Percentiles rank a stretch among this genome's conserved stretches.
Evolutionary conservation across 2,797 vertebrate species (phyloP).

Genomic region (Leptodactylus fallax): DNA sequence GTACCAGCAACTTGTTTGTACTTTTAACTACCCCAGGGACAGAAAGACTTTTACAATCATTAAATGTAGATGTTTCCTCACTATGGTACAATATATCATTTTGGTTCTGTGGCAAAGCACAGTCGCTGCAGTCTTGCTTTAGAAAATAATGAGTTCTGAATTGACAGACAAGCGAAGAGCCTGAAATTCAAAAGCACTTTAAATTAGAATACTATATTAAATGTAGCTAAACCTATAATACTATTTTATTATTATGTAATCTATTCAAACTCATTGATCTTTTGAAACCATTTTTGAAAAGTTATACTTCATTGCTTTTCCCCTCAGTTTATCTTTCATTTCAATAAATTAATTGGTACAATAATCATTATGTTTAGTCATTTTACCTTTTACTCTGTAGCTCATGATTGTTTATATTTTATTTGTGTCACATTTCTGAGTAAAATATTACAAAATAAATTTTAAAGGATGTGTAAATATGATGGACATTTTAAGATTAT

Average conservation of each 20-base stretch:
- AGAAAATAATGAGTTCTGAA: conserved; percentile 43
- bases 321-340: no score
- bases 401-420: not conserved
- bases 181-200: not conserved
- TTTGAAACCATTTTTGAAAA: no score
- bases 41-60: conserved; percentile 57
- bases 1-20: conserved; percentile 58
- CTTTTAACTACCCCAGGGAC: conserved; percentile 54
- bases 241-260: not conserved
- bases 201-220: conserved; percentile 20
- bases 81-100: conserved; percentile 41
- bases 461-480: no score
- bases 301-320: no score
- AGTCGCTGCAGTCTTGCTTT: conserved; percentile 20
- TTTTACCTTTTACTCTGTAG: not conserved
- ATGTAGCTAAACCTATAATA: not conserved
- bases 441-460: no score
- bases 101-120: conserved; percentile 37
- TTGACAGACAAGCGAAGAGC: conserved; percentile 30
- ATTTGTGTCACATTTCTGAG: not conserved
- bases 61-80: conserved; percentile 53
- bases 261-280: not conserved
- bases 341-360: no score
- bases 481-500: no score
- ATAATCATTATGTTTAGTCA: no score